A percentile compares a stretch with the other conserved stretches of the same genome.
phyloP scores from a whole-genome alignment of 1,140 invertebrate species.

The Ctenoplectra terminalis region DNA sequence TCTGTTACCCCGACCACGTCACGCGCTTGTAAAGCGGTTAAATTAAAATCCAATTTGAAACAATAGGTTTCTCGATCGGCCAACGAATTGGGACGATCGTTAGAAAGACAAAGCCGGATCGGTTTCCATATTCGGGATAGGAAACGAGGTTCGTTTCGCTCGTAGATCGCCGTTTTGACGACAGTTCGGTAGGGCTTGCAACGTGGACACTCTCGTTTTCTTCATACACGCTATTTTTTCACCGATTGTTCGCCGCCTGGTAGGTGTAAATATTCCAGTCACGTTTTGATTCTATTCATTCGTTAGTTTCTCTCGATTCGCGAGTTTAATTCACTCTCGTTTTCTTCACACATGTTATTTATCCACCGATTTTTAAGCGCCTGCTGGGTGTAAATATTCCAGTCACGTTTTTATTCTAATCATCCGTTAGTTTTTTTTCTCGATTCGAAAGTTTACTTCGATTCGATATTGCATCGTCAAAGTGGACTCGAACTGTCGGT shows the following conservation, averaged over 20 bases:
- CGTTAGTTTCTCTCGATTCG: too few species aligned
- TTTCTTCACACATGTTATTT: neutral
- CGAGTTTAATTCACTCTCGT: too few species aligned
- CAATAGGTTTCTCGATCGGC: slow-evolving; percentile 54
- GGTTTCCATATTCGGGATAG: slow-evolving; percentile 42
- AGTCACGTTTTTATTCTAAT: neutral
- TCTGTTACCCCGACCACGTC: slow-evolving; percentile 38
- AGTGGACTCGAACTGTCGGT: neutral
- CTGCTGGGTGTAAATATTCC: too few species aligned
- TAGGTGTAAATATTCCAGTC: neutral
- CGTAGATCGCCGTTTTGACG: slow-evolving; percentile 16
- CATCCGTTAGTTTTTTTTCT: neutral
- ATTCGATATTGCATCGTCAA: neutral
- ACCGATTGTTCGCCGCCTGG: neutral
- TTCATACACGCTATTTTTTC: neutral
- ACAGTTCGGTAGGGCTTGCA: neutral
- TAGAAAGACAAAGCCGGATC: slow-evolving; percentile 2
- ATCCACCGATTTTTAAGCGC: neutral
- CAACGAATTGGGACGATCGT: slow-evolving; percentile 4
- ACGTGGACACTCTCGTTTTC: neutral
- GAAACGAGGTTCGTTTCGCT: neutral
- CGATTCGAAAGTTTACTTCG: neutral
- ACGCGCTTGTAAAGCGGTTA: slow-evolving; percentile 54
- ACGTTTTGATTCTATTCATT: neutral
- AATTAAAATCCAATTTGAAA: slow-evolving; percentile 65